Percentiles rank a stretch among this genome's conserved stretches.
These are phyloP conservation scores for Orthosia gothica DNA, from an alignment of 2,888 invertebrate species.

Conservation along the genomic window DNA sequence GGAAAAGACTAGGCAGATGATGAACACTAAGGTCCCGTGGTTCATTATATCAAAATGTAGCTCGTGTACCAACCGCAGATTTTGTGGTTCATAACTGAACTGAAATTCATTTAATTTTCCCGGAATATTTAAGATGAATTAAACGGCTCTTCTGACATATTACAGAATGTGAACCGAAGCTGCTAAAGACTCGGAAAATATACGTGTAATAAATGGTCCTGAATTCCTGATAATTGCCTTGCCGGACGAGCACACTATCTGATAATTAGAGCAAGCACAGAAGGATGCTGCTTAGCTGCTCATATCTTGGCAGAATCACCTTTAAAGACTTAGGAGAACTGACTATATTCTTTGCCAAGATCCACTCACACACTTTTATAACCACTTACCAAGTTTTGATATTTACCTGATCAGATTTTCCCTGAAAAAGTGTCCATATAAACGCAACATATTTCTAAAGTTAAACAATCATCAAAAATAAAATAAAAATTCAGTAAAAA, in stretches of 20 bases:
- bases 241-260: not conserved
- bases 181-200: not conserved
- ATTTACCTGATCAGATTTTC: constrained; percentile 58
- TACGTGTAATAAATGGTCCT: not conserved
- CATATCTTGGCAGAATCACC: not conserved
- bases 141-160: not conserved
- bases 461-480: not conserved
- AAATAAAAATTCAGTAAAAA: constrained; percentile 39
- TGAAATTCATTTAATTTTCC: not conserved
- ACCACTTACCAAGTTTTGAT: not conserved
- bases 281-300: too few species aligned
- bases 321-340: constrained; percentile 7
- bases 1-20: too few species aligned
- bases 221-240: not conserved
- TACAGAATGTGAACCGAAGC: not conserved
- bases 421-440: constrained; percentile 46
- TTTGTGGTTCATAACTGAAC: not conserved
- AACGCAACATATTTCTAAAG: constrained; percentile 52
- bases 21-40: too few species aligned
- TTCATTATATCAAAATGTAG: constrained; percentile 10
- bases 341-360: not conserved
- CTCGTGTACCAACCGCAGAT: not conserved
- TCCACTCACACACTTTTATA: not conserved
- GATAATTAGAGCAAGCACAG: not conserved
- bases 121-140: not conserved